Evolutionary conservation across 1,140 invertebrate genomes (phyloP), one percentile per base, ranked within the genome.

Genomic region (Olivierus martensii): DNA sequence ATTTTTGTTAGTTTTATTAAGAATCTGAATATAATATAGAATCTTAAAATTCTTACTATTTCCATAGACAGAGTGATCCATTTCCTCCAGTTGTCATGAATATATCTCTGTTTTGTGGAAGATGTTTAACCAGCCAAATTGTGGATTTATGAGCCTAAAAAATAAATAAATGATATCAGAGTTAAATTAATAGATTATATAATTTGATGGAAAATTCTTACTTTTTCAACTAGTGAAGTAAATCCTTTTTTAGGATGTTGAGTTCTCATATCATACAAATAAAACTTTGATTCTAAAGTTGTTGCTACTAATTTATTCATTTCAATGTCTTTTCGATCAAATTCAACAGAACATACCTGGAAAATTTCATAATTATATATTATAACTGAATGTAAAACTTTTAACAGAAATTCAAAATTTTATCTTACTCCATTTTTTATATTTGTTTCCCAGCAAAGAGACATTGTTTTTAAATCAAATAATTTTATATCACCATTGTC

Each of bases 401-500:
- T 43, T 17, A 9, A 43, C 4, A 43, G 41, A 43, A 17, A 2
- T 43, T 11, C 36, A 35, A 15, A 57, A 28, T 37, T 35, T 7
- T 51, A 48, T 62, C 71, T 66, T 72, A 86, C 84, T 54, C 92
- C 93, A 78, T 94, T 95, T 66, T 87, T 90, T 2, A 95, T 66
- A 69, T 93, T 93, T 34, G 81, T 83, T 67, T 95, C 89, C 90
- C 90, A 96, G 60, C 79, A 71, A 0, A 94, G 63, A 5, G 76
- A 72, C 81, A 94, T 88, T 12, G 76, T 78, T 59, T 79, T 77
- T n/a, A 97, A 71, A 72, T 96, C 90, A 69, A 93, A 96, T 67
- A 96, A 77, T 73, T 96, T 96, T 0, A 97, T 69, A 68, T 97
- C 93, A 0, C 93, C 93, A 72, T 96, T 97, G 64, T 97, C 92